Evolutionary conservation across 2,888 invertebrate genomes (phyloP).

Genomic region (Macrosiphum euphorbiae): DNA sequence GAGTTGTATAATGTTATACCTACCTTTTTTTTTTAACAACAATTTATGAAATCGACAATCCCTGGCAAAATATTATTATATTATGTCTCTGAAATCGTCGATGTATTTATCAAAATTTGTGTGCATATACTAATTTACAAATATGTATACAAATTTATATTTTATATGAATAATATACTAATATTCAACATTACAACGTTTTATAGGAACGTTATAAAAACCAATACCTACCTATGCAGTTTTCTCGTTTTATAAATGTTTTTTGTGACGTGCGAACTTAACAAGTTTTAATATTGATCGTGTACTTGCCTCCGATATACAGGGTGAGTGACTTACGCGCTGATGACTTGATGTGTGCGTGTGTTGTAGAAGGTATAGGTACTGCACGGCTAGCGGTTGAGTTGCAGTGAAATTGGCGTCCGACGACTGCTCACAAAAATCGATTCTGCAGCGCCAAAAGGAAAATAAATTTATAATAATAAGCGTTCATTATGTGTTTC

Average conservation of each 20-base stretch:
- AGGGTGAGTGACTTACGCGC: background rate
- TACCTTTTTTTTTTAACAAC: background rate
- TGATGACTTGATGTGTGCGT: background rate
- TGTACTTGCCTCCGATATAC: background rate
- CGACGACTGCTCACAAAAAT: background rate
- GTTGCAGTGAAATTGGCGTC: constrained; percentile 2
- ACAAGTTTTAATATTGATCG: background rate
- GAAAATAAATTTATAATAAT: background rate
- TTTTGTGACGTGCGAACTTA: background rate
- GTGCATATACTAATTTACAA: background rate
- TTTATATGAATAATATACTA: background rate
- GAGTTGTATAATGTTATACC: background rate
- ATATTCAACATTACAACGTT: background rate
- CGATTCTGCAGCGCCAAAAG: background rate
- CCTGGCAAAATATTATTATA: background rate
- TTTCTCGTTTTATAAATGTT: background rate
- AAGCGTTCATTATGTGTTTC: background rate
- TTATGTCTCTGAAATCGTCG: background rate
- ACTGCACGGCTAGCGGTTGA: background rate
- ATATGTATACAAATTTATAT: background rate
- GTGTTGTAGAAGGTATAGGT: background rate
- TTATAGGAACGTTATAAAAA: background rate
- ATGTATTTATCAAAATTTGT: background rate
- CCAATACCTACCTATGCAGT: background rate
- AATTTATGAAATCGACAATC: background rate